Conservation (phyloP, 23 tunicate species). For the Corella eumyota region DNA sequence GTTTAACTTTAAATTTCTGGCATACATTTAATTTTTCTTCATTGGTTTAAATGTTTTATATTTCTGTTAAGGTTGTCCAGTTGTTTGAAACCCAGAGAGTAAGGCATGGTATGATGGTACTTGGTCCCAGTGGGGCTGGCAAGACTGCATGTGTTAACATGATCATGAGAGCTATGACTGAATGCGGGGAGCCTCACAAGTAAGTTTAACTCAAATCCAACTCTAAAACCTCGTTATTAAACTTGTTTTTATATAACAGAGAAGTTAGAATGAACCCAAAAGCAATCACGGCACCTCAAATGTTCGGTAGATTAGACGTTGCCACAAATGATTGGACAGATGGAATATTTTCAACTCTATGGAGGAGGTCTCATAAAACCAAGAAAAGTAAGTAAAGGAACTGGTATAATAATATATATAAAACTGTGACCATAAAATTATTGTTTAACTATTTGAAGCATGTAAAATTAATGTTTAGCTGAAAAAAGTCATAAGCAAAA, state of each 20-base stretch:
- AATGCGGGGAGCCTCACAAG: constrained; percentile 95
- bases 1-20: no score
- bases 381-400: constrained; percentile 37
- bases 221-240: not conserved
- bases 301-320: constrained; percentile 97
- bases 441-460: not conserved
- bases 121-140: constrained; percentile 98
- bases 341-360: constrained; percentile 93
- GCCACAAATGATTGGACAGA: constrained; percentile 99
- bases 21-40: no score
- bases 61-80: constrained; percentile 57
- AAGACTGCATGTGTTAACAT: constrained; percentile 82
- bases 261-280: constrained; percentile 99
- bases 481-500: no score
- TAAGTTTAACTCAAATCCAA: constrained; percentile 11
- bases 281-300: constrained; percentile 99
- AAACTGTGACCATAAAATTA: not conserved
- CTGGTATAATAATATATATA: not conserved
- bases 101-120: constrained; percentile 96
- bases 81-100: constrained; percentile 97
- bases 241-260: constrained; percentile 13
- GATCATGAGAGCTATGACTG: constrained; percentile 98
- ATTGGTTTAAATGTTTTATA: no score
- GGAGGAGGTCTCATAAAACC: constrained; percentile 93
- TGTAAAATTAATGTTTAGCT: no score